phyloP scores from a whole-genome alignment of 2,113 vertebrate species.

The Euleptes europaea region DNA sequence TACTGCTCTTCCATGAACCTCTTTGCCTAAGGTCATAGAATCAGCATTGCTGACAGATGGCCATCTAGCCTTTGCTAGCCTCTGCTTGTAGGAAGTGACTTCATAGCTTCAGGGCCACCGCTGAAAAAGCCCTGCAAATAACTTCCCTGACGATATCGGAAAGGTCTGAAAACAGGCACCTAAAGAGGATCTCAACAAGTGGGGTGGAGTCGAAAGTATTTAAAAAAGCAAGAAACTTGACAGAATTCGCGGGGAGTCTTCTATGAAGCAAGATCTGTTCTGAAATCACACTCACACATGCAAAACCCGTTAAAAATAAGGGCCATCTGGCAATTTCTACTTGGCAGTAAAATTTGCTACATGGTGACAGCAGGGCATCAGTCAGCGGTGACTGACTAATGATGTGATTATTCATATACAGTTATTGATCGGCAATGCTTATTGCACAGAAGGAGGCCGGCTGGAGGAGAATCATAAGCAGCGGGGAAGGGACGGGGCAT shows the following conservation, averaged over 20 bases:
- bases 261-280: not conserved
- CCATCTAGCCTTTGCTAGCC: no score
- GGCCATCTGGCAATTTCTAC: conserved; percentile 27
- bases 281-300: not conserved
- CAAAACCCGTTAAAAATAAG: not conserved
- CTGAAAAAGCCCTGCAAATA: not conserved
- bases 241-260: not conserved
- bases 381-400: conserved; percentile 26
- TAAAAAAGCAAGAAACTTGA: not conserved
- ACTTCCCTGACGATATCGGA: not conserved
- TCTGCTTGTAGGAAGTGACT: not conserved
- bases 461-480: not conserved
- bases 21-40: no score
- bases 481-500: no score
- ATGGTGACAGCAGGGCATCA: not conserved
- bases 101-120: not conserved
- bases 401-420: conserved; percentile 7
- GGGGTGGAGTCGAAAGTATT: not conserved
- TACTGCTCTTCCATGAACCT: no score
- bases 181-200: not conserved
- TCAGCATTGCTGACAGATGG: no score
- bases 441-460: not conserved
- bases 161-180: not conserved
- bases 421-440: not conserved
- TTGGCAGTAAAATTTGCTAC: conserved; percentile 15